Percentiles rank a stretch among this genome's conserved stretches.
Evolutionary conservation across 2,888 invertebrate genomes (phyloP).

Genomic region (Troglohyphantes excavatus): DNA sequence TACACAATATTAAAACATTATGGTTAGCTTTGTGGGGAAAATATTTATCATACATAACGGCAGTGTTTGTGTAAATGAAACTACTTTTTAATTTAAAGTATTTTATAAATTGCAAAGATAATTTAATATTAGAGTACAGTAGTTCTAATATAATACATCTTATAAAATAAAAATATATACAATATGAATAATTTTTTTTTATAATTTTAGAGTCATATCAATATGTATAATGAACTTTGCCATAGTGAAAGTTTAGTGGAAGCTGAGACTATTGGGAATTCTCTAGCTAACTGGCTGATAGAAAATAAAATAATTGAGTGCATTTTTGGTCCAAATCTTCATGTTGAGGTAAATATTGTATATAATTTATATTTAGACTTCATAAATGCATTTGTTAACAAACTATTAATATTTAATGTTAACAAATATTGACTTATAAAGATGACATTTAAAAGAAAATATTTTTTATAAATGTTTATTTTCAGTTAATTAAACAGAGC

Average conservation of each 20-base stretch:
- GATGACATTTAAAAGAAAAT: not conserved
- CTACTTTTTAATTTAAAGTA: not conserved
- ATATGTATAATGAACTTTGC: slow-evolving; percentile 94
- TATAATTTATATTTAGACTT: not conserved
- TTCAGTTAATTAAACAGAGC: slow-evolving; percentile 94
- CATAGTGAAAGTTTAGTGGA: slow-evolving; percentile 93
- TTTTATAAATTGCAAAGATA: too few species aligned
- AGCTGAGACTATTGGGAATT: slow-evolving; percentile 91
- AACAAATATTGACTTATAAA: not conserved
- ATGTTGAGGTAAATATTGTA: slow-evolving; percentile 89
- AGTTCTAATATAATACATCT: too few species aligned
- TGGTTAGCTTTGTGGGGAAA: too few species aligned
- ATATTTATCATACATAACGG: too few species aligned
- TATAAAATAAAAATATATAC: too few species aligned
- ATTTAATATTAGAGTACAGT: too few species aligned
- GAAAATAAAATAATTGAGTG: slow-evolving; percentile 95
- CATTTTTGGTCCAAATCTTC: slow-evolving; percentile 97
- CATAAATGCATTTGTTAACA: not conserved
- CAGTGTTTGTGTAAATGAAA: too few species aligned
- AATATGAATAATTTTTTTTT: too few species aligned
- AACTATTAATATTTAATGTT: not conserved
- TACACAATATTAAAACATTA: too few species aligned
- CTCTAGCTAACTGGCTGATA: slow-evolving; percentile 93
- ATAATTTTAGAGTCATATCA: slow-evolving; percentile 87
- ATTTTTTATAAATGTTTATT: slow-evolving; percentile 2